Conservation (phyloP, 53 echinoderm and acorn worm genomes). For the Paracentrotus lividus region DNA sequence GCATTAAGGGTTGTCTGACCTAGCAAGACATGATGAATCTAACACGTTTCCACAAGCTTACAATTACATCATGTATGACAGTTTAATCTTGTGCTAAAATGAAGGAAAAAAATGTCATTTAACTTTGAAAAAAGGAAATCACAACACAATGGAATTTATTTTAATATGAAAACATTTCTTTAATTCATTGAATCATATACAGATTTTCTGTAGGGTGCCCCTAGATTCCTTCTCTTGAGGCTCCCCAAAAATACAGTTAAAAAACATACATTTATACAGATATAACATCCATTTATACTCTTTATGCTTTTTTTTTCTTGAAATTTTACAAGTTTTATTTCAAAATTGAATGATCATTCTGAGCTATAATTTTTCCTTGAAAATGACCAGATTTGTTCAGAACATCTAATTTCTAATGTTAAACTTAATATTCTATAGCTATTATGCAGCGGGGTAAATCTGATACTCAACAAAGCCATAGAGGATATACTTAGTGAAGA, state of each 20-base stretch:
- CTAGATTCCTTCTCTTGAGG: not conserved
- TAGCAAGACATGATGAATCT: no score
- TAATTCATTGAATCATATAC: constrained; percentile 66
- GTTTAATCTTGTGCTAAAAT: no score
- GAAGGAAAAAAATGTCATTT: no score
- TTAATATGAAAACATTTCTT: constrained; percentile 69
- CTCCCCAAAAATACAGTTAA: constrained; percentile 63
- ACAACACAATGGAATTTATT: not conserved
- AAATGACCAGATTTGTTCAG: not conserved
- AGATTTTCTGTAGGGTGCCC: constrained; percentile 52
- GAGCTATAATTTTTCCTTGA: not conserved
- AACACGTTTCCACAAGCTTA: no score
- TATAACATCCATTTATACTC: constrained; percentile 66
- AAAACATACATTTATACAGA: constrained; percentile 65
- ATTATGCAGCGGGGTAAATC: constrained; percentile 1
- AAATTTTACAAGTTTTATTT: constrained; percentile 27
- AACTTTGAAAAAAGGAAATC: not conserved
- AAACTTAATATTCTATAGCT: not conserved
- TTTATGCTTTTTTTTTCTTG: not conserved
- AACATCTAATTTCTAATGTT: not conserved
- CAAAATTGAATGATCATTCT: constrained; percentile 2
- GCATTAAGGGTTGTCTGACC: no score
- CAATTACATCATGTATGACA: no score
- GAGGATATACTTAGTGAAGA: not conserved
- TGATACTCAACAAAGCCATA: not conserved